Evolutionary conservation across 2,113 vertebrate genomes (phyloP), one percentile per base, ranked within the genome.

Genomic region (Rhinolophus ferrumequinum): DNA sequence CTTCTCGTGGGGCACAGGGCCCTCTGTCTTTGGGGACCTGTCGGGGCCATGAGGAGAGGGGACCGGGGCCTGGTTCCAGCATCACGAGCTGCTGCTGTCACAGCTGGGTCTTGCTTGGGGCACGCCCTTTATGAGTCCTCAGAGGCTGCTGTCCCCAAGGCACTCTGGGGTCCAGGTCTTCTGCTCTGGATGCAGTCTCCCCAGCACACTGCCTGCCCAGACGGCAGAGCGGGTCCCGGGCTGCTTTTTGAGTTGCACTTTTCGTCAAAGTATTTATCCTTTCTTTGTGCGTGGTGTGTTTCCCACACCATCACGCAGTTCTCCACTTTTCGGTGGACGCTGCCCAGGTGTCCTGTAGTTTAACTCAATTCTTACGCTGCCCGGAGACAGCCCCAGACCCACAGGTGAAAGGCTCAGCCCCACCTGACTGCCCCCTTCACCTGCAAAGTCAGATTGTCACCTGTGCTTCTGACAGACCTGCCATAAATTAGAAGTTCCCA

Each of bases 41-140:
- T 69, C 3, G 10, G 6, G 21, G 15, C 38, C 2, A 21, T 18
- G 72, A 35, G 66, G 83, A 41, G 83, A 12, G 16, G 21, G 10
- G 21, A 11, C 56, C 56, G 12, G 86, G 58, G 21, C 56, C 33
- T 26, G 4, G n/a, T 26, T 26, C 19, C 1, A 0, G 86, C 41
- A 6, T 1, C 52, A 6, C 11, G 2, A 41, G 30, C 86, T 88
- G 38, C 21, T 24, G 24, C 56, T 14, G 12, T 3, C n/a, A 2
- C 1, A 1, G 26, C 35, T 8, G n/a, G 30, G n/a, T 62, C 44
- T 33, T 1, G 28, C 47, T 28, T 3, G 38, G 21, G 88, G n/a
- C 10, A 5, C 2, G 0, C 8, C 50, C 64, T 66, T 6, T 3
- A 0, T 0, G 19, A 33, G 1, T 11, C 28, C 70, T 50, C 50